phyloP scores from a whole-genome alignment of 2,797 vertebrate species.

The Hybognathus amarus region DNA sequence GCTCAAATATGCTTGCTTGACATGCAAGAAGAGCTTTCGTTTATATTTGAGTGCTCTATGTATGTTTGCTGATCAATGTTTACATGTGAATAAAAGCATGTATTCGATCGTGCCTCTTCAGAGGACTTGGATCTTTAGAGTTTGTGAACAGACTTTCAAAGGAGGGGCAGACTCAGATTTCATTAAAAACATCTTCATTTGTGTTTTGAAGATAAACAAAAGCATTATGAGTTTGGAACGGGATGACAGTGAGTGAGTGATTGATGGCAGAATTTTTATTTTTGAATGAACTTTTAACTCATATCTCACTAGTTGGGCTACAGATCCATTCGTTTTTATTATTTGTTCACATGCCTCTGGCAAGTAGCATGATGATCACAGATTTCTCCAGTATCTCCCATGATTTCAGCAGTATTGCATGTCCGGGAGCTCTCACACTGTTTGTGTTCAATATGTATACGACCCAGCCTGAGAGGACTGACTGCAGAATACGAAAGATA shows the following conservation, averaged over 20 bases:
- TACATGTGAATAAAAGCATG: neutral
- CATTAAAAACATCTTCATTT: too few relatives aligned
- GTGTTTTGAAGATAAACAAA: too few relatives aligned
- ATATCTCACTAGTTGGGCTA: neutral
- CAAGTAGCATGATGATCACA: neutral
- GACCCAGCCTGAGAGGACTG: neutral
- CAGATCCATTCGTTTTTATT: neutral
- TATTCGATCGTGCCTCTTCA: too few relatives aligned
- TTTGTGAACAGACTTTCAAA: too few relatives aligned
- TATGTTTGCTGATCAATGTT: neutral
- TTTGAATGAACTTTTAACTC: neutral
- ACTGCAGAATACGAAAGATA: conserved; percentile 1
- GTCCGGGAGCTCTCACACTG: neutral
- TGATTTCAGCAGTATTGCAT: neutral
- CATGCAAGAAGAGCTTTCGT: too few relatives aligned
- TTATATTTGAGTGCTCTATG: neutral
- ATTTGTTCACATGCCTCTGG: neutral
- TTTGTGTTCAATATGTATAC: neutral
- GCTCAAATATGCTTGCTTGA: too few relatives aligned
- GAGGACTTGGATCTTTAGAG: too few relatives aligned
- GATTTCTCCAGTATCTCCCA: neutral
- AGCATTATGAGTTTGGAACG: too few relatives aligned
- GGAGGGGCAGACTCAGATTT: too few relatives aligned
- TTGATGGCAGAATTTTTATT: neutral
- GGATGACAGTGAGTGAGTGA: neutral